Conservation (phyloP, 2,888 invertebrate species). For the Orchestes rusci region DNA sequence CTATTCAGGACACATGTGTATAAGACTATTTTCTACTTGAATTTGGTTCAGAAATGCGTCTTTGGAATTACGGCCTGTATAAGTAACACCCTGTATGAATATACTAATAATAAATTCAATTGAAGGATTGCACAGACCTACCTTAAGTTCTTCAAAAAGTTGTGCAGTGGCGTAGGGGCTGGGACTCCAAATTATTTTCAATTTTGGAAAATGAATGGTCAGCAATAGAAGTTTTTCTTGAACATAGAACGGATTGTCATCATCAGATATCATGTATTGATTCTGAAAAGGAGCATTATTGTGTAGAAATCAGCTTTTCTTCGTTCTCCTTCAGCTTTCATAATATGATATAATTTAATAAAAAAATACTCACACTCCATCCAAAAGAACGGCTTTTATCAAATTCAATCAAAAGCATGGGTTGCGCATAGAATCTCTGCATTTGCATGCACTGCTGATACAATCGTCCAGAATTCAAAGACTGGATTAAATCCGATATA, state of each 20-base stretch:
- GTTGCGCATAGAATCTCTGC: conserved; percentile 80
- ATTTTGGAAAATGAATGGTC: conserved; percentile 90
- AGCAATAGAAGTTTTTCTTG: conserved; percentile 83
- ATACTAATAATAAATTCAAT: too few relatives aligned
- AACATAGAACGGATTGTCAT: conserved; percentile 68
- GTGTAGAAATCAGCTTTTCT: background rate
- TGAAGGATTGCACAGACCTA: too few relatives aligned
- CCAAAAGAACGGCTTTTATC: conserved; percentile 89
- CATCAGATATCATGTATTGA: conserved; percentile 70
- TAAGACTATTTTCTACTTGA: too few relatives aligned
- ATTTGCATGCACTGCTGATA: conserved; percentile 94
- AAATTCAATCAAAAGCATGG: conserved; percentile 92
- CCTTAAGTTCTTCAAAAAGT: conserved; percentile 91
- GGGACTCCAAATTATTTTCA: conserved; percentile 93
- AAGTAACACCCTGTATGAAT: too few relatives aligned
- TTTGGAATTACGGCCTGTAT: too few relatives aligned
- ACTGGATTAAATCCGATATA: conserved; percentile 91
- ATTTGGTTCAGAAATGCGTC: too few relatives aligned
- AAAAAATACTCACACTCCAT: conserved; percentile 57
- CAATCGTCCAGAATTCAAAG: conserved; percentile 87
- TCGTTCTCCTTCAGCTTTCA: background rate
- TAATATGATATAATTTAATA: background rate
- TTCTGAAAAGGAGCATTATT: conserved; percentile 56
- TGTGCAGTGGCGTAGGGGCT: conserved; percentile 95
- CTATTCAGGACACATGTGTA: too few relatives aligned